phyloP scores from a whole-genome alignment of 2,888 invertebrate genomes.

The Tipula lateralis region DNA sequence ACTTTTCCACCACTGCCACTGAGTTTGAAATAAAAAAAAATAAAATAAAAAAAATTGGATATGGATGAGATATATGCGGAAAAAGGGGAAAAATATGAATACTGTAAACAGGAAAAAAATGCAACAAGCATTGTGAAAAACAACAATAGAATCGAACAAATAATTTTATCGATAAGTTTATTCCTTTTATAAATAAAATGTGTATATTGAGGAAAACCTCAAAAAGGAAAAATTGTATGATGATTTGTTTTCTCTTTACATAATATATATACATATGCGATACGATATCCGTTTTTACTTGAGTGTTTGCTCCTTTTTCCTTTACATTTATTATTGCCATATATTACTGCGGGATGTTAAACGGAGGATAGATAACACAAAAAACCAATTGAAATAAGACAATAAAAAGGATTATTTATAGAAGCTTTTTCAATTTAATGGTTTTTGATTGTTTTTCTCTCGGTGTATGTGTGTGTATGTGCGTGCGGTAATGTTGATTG shows the following conservation, averaged over 20 bases:
- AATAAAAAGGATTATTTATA: conserved; percentile 24
- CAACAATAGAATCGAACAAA: conserved; percentile 11
- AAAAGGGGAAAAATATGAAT: conserved; percentile 7
- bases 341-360: conserved; percentile 11
- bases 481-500: neutral
- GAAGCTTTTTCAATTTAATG: conserved; percentile 24
- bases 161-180: conserved; percentile 15
- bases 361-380: conserved; percentile 19
- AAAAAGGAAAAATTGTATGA: conserved; percentile 11
- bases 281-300: conserved; percentile 2
- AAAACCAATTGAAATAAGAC: conserved; percentile 14
- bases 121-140: neutral
- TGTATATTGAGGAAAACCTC: conserved; percentile 14
- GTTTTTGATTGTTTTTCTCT: neutral
- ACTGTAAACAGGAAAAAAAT: neutral
- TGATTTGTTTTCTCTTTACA: neutral
- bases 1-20: neutral
- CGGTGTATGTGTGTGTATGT: neutral
- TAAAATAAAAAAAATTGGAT: neutral
- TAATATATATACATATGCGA: neutral
- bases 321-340: neutral
- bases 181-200: neutral
- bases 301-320: conserved; percentile 24
- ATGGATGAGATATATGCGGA: conserved; percentile 7
- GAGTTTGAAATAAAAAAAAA: neutral